phyloP scores from a whole-genome alignment of 2,888 invertebrate species.

The Dascillus cervinus region DNA sequence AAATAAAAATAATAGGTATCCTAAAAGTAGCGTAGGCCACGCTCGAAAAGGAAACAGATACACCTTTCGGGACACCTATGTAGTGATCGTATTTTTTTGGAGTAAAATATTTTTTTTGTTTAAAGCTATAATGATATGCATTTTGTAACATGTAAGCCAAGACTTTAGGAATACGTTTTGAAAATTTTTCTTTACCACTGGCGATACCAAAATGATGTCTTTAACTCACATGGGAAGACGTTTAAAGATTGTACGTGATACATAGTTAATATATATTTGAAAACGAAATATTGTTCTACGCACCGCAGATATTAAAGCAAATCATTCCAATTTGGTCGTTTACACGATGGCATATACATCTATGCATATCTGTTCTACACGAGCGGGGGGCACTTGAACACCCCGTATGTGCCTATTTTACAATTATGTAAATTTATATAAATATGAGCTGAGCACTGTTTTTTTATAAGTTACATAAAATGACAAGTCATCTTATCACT shows the following conservation, averaged over 20 bases:
- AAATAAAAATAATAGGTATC: slow-evolving; percentile 18
- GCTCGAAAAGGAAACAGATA: no score
- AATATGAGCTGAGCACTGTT: slow-evolving; percentile 22
- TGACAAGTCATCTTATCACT: slow-evolving; percentile 13
- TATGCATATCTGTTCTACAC: no score
- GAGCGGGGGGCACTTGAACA: no score
- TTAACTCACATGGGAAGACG: slow-evolving; percentile 37
- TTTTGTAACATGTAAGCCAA: slow-evolving; percentile 37
- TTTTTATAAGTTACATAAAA: slow-evolving; percentile 14
- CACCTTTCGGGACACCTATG: no score
- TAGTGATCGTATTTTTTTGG: slow-evolving; percentile 9
- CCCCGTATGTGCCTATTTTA: not conserved
- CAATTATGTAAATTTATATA: slow-evolving; percentile 12
- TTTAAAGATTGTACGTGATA: slow-evolving; percentile 39
- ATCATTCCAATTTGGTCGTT: no score
- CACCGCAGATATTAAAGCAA: no score
- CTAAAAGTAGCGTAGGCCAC: no score
- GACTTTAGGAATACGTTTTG: slow-evolving; percentile 22
- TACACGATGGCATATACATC: no score
- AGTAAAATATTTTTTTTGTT: slow-evolving; percentile 15
- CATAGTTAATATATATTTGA: slow-evolving; percentile 19
- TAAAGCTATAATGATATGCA: slow-evolving; percentile 43
- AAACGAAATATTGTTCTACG: slow-evolving; percentile 7
- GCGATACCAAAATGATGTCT: slow-evolving; percentile 8
- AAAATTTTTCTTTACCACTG: slow-evolving; percentile 1